Evolutionary conservation across 2,113 vertebrate genomes (phyloP).

Genomic region (Toxostoma redivivum): DNA sequence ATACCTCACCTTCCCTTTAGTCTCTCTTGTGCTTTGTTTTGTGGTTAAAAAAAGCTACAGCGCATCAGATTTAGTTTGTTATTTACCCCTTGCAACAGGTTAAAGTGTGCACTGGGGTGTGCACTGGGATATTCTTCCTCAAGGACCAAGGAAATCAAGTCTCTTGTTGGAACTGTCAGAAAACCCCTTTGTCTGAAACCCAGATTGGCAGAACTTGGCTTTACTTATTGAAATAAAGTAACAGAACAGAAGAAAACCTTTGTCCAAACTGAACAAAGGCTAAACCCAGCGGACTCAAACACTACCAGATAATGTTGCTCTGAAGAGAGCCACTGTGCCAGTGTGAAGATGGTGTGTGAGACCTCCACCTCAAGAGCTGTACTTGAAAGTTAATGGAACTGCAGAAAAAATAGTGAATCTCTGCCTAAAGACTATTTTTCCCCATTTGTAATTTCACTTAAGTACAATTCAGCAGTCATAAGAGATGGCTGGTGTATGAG

Average conservation of each 20-base stretch:
- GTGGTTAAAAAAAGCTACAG: not conserved
- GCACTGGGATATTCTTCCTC: constrained; percentile 45
- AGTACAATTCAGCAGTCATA: not conserved
- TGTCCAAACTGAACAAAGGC: not conserved
- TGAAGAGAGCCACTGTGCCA: not conserved
- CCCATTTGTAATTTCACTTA: not conserved
- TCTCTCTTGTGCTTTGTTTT: not conserved
- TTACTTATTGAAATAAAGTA: not conserved
- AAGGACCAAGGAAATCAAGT: not conserved
- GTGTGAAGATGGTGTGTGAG: not conserved
- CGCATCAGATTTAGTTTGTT: constrained; percentile 35
- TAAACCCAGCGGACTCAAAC: not conserved
- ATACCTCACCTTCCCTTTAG: not conserved
- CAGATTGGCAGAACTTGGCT: not conserved
- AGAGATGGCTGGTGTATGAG: not conserved
- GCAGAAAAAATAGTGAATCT: not conserved
- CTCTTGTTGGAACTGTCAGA: not conserved
- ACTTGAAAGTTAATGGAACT: constrained; percentile 32
- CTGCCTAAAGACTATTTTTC: not conserved
- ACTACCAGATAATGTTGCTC: not conserved
- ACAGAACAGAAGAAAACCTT: not conserved
- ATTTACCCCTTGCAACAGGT: constrained; percentile 19
- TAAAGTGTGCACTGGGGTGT: not conserved
- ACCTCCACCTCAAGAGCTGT: not conserved
- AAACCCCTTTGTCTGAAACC: not conserved